Conservation (phyloP, 2,888 invertebrate species). For the Idaea straminata region DNA sequence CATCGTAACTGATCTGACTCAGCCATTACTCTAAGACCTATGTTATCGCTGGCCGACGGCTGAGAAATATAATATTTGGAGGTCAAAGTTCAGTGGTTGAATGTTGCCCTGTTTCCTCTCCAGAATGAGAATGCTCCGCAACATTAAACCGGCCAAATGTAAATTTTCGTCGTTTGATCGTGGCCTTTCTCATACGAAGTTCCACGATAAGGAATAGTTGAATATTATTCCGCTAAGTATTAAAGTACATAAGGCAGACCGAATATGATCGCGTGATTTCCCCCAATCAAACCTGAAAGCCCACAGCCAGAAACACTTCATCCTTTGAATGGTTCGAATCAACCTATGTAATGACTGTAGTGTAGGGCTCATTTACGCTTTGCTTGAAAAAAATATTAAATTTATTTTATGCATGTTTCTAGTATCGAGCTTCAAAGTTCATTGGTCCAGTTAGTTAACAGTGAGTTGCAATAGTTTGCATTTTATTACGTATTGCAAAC, state of each 20-base stretch:
- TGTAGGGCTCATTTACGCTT: conserved; percentile 11
- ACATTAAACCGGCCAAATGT: conserved; percentile 76
- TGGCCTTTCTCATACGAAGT: conserved; percentile 34
- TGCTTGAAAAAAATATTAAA: conserved; percentile 38
- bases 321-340: conserved; percentile 15
- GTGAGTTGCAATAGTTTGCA: not conserved
- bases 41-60: conserved; percentile 26
- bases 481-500: conserved; percentile 14
- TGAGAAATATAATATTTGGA: conserved; percentile 34
- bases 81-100: conserved; percentile 51
- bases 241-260: conserved; percentile 19
- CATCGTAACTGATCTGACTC: conserved; percentile 60
- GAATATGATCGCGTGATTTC: conserved; percentile 54
- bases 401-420: not conserved
- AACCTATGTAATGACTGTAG: not conserved
- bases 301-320: conserved; percentile 33
- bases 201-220: conserved; percentile 6
- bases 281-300: conserved; percentile 53
- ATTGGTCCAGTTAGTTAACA: not conserved
- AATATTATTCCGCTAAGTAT: conserved; percentile 2
- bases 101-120: conserved; percentile 59
- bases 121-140: conserved; percentile 75
- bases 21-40: conserved; percentile 49
- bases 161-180: conserved; percentile 73
- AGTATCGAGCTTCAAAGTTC: not conserved